Evolutionary conservation across 2,888 invertebrate genomes (phyloP).

Genomic region (Lamellibrachia columna): DNA sequence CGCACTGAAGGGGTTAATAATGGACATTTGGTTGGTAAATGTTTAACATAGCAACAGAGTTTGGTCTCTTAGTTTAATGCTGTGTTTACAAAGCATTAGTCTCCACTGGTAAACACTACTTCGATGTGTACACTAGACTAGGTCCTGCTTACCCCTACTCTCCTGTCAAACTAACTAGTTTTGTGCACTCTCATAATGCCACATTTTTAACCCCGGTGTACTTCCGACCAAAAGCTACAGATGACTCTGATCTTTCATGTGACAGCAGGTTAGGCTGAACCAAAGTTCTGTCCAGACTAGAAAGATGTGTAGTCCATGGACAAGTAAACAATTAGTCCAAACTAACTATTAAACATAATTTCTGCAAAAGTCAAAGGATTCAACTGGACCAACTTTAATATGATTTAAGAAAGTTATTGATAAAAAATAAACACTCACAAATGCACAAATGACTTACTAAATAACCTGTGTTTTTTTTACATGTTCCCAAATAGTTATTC

Average conservation of each 20-base stretch:
- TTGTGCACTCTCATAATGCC: neutral
- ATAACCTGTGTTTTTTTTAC: neutral
- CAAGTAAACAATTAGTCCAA: neutral
- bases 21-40: neutral
- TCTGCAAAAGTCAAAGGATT: neutral
- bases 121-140: neutral
- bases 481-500: neutral
- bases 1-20: neutral
- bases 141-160: neutral
- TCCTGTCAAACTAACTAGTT: neutral
- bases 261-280: neutral
- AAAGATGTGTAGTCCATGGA: neutral
- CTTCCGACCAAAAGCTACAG: neutral
- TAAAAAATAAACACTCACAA: neutral
- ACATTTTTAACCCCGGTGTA: neutral
- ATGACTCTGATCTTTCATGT: neutral
- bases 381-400: neutral
- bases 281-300: neutral
- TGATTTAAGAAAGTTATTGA: neutral
- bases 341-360: neutral
- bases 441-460: neutral
- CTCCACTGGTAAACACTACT: neutral
- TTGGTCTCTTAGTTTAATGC: neutral
- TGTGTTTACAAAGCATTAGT: slow-evolving; percentile 4
- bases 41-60: neutral